These are phyloP conservation scores for Rhizomys pruinosus DNA, from an alignment of 2,113 vertebrate genomes.

Conservation along the genomic window DNA sequence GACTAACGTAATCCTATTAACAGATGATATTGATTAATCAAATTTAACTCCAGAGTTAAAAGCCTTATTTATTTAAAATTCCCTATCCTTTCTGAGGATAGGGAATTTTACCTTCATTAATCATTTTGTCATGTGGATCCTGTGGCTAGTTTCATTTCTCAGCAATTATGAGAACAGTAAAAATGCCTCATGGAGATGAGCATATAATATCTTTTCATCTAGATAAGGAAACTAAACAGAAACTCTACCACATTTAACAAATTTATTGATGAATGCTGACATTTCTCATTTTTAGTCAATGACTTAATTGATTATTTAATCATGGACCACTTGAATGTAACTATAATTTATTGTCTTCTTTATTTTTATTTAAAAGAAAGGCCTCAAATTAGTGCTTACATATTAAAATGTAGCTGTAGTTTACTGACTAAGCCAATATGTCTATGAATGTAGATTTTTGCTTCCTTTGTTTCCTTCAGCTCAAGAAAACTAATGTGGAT, in stretches of 20 bases:
- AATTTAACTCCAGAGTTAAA: conserved; percentile 69
- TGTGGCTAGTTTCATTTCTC: conserved; percentile 60
- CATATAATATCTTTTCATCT: conserved; percentile 52
- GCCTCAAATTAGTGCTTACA: conserved; percentile 59
- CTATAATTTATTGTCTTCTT: conserved; percentile 29
- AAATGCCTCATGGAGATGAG: conserved; percentile 51
- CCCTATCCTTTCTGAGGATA: background rate
- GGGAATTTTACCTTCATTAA: conserved; percentile 58
- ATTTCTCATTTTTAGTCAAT: conserved; percentile 67
- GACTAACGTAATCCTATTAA: conserved; percentile 64
- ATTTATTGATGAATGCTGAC: conserved; percentile 60
- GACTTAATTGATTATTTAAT: conserved; percentile 66
- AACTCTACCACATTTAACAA: conserved; percentile 45
- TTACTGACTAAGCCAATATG: conserved; percentile 57
- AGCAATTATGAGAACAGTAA: conserved; percentile 70
- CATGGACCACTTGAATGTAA: conserved; percentile 31
- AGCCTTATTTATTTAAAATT: conserved; percentile 63
- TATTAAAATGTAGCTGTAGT: conserved; percentile 77
- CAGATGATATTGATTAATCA: conserved; percentile 71
- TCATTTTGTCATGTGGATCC: conserved; percentile 63
- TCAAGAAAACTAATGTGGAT: conserved; percentile 64
- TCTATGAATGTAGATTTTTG: conserved; percentile 53
- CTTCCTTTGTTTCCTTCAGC: conserved; percentile 59
- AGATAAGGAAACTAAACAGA: conserved; percentile 21
- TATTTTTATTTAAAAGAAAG: conserved; percentile 37